Percentiles rank a stretch among this genome's conserved stretches.
Evolutionary conservation across 2,113 vertebrate species (phyloP).

Genomic region (Labrus mixtus): DNA sequence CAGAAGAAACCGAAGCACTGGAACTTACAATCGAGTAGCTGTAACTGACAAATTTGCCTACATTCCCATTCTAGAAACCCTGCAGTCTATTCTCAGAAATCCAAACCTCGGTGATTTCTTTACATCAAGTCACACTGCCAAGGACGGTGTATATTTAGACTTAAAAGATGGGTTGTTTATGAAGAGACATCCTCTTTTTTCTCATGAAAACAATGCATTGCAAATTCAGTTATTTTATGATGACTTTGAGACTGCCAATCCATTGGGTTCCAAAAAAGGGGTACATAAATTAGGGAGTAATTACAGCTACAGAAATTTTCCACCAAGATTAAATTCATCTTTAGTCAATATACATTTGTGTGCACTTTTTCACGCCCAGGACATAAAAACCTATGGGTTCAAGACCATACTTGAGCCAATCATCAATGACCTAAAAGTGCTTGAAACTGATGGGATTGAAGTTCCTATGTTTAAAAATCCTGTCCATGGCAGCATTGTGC

Average conservation of each 20-base stretch:
- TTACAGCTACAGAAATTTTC: constrained; percentile 32
- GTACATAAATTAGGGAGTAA: constrained; percentile 26
- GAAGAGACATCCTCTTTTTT: constrained; percentile 11
- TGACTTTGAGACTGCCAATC: constrained; percentile 27
- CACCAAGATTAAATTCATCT: constrained; percentile 21
- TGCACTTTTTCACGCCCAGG: background rate
- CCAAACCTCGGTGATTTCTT: constrained; percentile 31
- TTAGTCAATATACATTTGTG: background rate
- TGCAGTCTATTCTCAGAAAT: constrained; percentile 41
- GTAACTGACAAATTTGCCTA: constrained; percentile 45
- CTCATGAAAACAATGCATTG: background rate
- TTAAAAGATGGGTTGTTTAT: constrained; percentile 16
- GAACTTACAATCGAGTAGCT: constrained; percentile 26
- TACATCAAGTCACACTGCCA: background rate
- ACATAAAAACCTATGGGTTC: too few relatives aligned
- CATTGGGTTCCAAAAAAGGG: constrained; percentile 27
- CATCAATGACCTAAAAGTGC: background rate
- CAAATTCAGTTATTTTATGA: constrained; percentile 31
- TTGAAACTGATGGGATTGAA: constrained; percentile 14
- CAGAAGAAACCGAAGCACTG: constrained; percentile 21
- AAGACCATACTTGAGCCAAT: too few relatives aligned
- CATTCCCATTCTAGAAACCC: constrained; percentile 37
- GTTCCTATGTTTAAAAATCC: background rate
- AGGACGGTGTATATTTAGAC: constrained; percentile 30
- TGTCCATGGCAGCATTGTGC: constrained; percentile 4